Conservation (phyloP, 2,888 invertebrate species). For the Torymus texanus region DNA sequence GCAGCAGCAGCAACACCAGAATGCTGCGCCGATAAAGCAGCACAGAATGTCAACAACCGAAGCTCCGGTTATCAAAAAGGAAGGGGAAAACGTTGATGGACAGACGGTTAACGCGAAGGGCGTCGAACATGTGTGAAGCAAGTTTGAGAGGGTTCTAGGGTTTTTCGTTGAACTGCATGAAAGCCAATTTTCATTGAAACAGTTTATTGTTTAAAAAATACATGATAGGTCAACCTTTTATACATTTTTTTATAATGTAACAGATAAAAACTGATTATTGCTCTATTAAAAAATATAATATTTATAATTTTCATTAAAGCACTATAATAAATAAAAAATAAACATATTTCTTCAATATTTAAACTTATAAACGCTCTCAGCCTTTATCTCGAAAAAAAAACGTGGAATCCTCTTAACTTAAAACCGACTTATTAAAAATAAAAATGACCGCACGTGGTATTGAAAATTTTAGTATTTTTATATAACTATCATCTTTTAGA, state of each 20-base stretch:
- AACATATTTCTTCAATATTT: background rate
- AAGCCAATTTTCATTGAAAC: no score
- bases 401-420: no score
- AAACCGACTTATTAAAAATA: no score
- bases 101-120: no score
- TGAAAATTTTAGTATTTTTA: background rate
- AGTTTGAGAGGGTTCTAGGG: no score
- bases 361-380: no score
- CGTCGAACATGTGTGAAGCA: no score
- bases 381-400: no score
- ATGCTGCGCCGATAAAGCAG: background rate
- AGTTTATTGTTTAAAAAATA: background rate
- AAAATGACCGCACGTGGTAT: no score
- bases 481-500: background rate
- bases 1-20: background rate
- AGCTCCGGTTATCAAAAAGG: background rate
- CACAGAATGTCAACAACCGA: background rate
- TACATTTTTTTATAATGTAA: background rate
- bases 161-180: no score
- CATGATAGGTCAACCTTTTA: background rate
- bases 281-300: background rate
- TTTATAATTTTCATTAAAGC: background rate
- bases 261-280: background rate
- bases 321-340: slow-evolving; percentile 6
- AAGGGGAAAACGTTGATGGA: no score